phyloP scores from a whole-genome alignment of 1,140 invertebrate genomes.

The Gryon sp. region DNA sequence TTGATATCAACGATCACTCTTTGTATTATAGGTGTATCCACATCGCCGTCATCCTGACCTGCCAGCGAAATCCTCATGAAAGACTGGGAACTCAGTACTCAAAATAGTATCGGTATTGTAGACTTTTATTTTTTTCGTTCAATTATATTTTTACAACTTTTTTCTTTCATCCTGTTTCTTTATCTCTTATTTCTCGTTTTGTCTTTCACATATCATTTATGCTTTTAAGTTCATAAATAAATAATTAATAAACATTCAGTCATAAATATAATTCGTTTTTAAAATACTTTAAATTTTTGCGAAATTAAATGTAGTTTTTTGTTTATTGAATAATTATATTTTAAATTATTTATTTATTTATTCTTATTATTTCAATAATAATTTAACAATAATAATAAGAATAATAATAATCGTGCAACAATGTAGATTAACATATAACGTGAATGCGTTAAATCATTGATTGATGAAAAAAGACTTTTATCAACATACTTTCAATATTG shows the following conservation, averaged over 20 bases:
- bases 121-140: slow-evolving; percentile 75
- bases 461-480: slow-evolving; percentile 21
- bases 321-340: too few relatives aligned
- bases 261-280: too few relatives aligned
- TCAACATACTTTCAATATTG: slow-evolving; percentile 39
- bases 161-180: slow-evolving; percentile 29
- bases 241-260: too few relatives aligned
- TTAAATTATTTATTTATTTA: too few relatives aligned
- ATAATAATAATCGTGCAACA: too few relatives aligned
- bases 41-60: slow-evolving; percentile 80
- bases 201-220: slow-evolving; percentile 32
- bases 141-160: slow-evolving; percentile 25
- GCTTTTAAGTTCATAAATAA: too few relatives aligned
- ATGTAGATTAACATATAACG: too few relatives aligned
- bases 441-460: too few relatives aligned
- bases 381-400: too few relatives aligned
- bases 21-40: slow-evolving; percentile 79
- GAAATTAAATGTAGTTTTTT: too few relatives aligned
- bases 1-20: slow-evolving; percentile 74
- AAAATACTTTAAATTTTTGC: too few relatives aligned
- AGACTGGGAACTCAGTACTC: slow-evolving; percentile 81
- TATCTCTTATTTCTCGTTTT: slow-evolving; percentile 32
- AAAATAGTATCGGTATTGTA: slow-evolving; percentile 81
- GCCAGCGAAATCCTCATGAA: slow-evolving; percentile 81
- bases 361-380: too few relatives aligned